Base-by-base conservation (phyloP, 2,797 vertebrate species). In the Acestrorhynchus altus region DNA sequence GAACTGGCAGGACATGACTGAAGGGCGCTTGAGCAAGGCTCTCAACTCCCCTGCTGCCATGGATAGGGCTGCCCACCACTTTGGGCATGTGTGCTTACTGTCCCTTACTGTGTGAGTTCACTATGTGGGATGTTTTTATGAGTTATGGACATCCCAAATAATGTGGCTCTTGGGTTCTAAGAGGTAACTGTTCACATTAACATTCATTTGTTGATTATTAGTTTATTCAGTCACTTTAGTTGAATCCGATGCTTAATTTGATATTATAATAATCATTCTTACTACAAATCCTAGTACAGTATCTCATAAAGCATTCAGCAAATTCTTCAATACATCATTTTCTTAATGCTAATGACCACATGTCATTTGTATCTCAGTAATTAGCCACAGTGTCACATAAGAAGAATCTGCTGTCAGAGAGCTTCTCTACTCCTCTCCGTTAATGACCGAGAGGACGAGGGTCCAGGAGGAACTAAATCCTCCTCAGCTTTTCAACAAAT, bases 401-500 rank as follows among this genome's bases (percentile, higher is more conserved):
- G 60, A 42, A 0, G 31, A 39, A 42, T n/a, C 22, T 42, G 31
- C n/a, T 22, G n/a, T 13, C 60, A 20, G n/a, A 35, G 31, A 35
- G 31, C 31, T 6, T 6, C 31, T 35, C 31, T 6, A 35, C 31
- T 35, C 31, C 12, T 7, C 8, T 42, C 16, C 1, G 10, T 20
- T 40, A 64, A 64, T 64, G 57, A 64, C 3, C 0, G 31, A n/a
- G 31, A 59, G 56, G 56, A 28, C 24, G 16, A 18, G n/a, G 1
- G 16, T 39, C 35, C 16, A 35, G 51, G 56, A 2, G 54, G 26
- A 13, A 57, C 24, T 28, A 31, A 67, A 60, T 18, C 26, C 28
- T 35, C 65, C 68, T 31, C 16, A 31, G 39, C 52, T 59, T 54
- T 47, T 57, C 28, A 47, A 49, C 52, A 76, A 68, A 77, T 70